Evolutionary conservation across 2,888 invertebrate species (phyloP).

Genomic region (Anaspis maculata): DNA sequence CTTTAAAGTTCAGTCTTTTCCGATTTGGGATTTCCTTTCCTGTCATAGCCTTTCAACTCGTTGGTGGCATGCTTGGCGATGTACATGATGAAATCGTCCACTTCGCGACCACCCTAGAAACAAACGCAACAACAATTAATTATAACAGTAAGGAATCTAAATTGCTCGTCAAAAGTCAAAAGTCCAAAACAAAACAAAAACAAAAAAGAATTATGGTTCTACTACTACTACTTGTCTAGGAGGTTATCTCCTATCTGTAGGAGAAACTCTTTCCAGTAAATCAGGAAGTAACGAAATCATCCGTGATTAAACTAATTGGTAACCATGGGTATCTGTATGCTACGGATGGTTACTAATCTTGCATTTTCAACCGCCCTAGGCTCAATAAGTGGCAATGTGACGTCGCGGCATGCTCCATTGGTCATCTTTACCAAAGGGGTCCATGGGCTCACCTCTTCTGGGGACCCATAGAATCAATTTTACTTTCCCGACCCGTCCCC

Average conservation of each 20-base stretch:
- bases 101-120: constrained; percentile 77
- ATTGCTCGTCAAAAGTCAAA: background rate
- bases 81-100: constrained; percentile 91
- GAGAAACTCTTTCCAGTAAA: too few relatives aligned
- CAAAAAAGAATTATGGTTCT: background rate
- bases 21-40: constrained; percentile 61
- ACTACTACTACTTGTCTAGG: background rate
- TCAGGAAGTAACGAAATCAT: too few relatives aligned
- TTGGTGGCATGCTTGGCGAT: constrained; percentile 85
- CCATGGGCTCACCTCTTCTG: too few relatives aligned
- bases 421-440: too few relatives aligned
- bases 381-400: too few relatives aligned
- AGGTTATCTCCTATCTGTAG: background rate
- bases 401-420: too few relatives aligned
- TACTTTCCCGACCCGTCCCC: too few relatives aligned
- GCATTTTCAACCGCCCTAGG: too few relatives aligned
- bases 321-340: too few relatives aligned
- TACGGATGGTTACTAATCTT: too few relatives aligned
- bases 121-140: constrained; percentile 1
- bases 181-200: background rate
- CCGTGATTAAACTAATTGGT: too few relatives aligned
- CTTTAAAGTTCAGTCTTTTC: constrained; percentile 54
- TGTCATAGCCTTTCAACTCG: constrained; percentile 80
- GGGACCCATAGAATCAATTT: too few relatives aligned
- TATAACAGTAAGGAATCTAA: background rate